Evolutionary conservation across 2,797 vertebrate genomes (phyloP).

Genomic region (Orientallactaga sibirica): DNA sequence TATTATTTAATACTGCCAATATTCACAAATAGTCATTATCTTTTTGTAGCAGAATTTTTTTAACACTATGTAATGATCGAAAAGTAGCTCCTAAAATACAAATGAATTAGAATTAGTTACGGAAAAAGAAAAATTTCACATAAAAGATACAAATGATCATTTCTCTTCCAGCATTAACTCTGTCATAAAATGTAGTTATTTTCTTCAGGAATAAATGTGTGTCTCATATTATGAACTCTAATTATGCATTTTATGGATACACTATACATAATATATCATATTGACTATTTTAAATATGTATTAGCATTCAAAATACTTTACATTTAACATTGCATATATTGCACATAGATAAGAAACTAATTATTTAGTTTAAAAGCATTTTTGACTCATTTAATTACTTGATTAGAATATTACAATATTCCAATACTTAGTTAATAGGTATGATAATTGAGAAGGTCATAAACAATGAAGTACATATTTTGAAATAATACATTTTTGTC

Average conservation of each 20-base stretch:
- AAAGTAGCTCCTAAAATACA: neutral
- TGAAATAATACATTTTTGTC: neutral
- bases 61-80: neutral
- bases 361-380: neutral
- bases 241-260: neutral
- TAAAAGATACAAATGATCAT: neutral
- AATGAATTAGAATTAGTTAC: neutral
- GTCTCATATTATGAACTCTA: neutral
- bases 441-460: neutral
- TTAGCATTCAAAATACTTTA: neutral
- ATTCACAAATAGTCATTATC: neutral
- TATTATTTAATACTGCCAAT: slow-evolving; percentile 11
- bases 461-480: neutral
- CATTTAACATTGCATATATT: neutral
- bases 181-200: neutral
- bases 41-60: slow-evolving; percentile 38
- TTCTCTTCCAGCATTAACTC: slow-evolving; percentile 6
- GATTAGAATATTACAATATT: neutral
- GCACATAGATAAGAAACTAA: neutral
- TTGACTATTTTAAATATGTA: neutral
- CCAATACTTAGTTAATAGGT: neutral
- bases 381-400: neutral
- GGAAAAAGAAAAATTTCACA: neutral
- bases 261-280: neutral
- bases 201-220: neutral